Evolutionary conservation across 1,140 invertebrate genomes (phyloP).

Genomic region (Lethocerus indicus): DNA sequence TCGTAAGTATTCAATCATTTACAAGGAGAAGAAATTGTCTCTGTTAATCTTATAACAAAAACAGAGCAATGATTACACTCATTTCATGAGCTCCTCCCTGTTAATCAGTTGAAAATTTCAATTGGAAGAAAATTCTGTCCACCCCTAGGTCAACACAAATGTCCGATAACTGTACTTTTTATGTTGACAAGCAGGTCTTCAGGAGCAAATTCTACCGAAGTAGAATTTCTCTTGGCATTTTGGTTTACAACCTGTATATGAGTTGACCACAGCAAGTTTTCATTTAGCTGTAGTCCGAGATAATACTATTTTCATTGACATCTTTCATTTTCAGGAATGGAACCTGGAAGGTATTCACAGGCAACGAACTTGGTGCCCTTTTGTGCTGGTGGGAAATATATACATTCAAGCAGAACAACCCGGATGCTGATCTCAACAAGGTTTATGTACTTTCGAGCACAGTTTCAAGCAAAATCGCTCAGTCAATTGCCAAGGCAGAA

Average conservation of each 20-base stretch:
- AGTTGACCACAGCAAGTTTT: too few species aligned
- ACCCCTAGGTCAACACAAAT: background rate
- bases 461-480: slow-evolving; percentile 93
- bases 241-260: too few species aligned
- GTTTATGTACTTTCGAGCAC: slow-evolving; percentile 82
- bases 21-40: too few species aligned
- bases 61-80: too few species aligned
- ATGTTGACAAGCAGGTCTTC: too few species aligned
- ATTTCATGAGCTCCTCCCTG: background rate
- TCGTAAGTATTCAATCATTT: slow-evolving; percentile 28
- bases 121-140: too few species aligned
- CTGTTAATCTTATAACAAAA: too few species aligned
- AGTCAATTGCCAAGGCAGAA: slow-evolving; percentile 61
- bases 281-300: background rate
- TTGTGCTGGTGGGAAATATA: slow-evolving; percentile 85
- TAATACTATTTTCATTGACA: background rate
- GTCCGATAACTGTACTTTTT: too few species aligned
- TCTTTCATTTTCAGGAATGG: slow-evolving; percentile 29
- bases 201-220: too few species aligned
- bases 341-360: slow-evolving; percentile 82
- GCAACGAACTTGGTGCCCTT: slow-evolving; percentile 92
- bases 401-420: slow-evolving; percentile 30
- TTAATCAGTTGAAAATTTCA: too few species aligned
- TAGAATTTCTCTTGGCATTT: too few species aligned
- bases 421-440: slow-evolving; percentile 26